Evolutionary conservation across 2,888 invertebrate species (phyloP).

Genomic region (Phrixothrix hirtus): DNA sequence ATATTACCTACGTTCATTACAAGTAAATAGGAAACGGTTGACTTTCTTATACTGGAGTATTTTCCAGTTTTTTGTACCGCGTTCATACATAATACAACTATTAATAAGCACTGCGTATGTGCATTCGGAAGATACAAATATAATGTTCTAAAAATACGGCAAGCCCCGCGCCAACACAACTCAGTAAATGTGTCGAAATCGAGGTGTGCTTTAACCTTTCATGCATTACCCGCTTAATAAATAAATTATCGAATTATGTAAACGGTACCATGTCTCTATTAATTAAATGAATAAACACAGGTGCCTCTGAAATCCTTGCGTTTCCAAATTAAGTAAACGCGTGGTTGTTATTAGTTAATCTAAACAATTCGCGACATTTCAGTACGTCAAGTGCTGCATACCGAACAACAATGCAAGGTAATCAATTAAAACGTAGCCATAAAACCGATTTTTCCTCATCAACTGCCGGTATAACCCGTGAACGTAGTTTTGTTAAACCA

Average conservation of each 20-base stretch:
- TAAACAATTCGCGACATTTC: conserved; percentile 31
- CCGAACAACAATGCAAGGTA: conserved; percentile 23
- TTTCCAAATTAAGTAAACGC: conserved; percentile 50
- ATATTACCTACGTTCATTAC: background rate
- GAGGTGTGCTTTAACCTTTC: conserved; percentile 16
- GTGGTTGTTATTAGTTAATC: conserved; percentile 47
- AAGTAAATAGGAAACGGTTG: background rate
- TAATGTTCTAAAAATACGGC: conserved; percentile 46
- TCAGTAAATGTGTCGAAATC: conserved; percentile 20
- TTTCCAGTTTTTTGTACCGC: conserved; percentile 6
- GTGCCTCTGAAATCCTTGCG: conserved; percentile 43
- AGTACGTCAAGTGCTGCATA: conserved; percentile 21
- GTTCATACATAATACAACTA: conserved; percentile 36
- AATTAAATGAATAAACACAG: conserved; percentile 15
- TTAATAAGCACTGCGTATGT: conserved; percentile 42
- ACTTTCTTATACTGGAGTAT: background rate
- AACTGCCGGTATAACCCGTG: conserved; percentile 61
- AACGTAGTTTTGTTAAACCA: conserved; percentile 71
- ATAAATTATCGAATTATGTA: conserved; percentile 12
- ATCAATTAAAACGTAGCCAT: conserved; percentile 48
- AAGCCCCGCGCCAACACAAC: conserved; percentile 29
- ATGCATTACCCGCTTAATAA: conserved; percentile 3
- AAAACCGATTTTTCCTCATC: conserved; percentile 60
- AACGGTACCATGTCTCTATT: background rate
- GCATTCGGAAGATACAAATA: conserved; percentile 46